Percentiles rank a stretch among this genome's conserved stretches.
Conservation (phyloP, 2,113 vertebrate genomes). For the Chionis minor region DNA sequence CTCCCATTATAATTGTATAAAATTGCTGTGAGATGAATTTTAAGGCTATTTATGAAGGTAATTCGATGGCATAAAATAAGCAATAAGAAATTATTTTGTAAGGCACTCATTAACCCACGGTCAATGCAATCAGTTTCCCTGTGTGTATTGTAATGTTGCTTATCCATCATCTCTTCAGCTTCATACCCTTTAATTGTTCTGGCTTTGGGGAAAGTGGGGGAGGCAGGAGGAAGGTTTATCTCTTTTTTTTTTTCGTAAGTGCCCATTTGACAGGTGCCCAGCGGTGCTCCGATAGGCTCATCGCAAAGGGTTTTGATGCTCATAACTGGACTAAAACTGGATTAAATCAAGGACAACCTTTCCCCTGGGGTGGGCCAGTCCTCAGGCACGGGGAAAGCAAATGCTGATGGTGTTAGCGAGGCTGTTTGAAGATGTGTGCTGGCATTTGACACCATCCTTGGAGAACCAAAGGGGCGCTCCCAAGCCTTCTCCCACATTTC, state of each 20-base stretch:
- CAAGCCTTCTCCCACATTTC: not conserved
- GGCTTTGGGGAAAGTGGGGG: not conserved
- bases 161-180: constrained; percentile 66
- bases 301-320: not conserved
- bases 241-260: not conserved
- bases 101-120: constrained; percentile 65
- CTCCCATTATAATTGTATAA: not conserved
- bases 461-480: not conserved
- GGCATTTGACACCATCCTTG: not conserved
- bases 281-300: not conserved
- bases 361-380: not conserved
- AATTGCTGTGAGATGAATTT: constrained; percentile 20
- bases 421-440: not conserved
- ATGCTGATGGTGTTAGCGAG: not conserved
- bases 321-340: not conserved
- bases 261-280: not conserved
- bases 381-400: constrained; percentile 8
- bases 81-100: constrained; percentile 58
- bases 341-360: not conserved
- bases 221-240: not conserved
- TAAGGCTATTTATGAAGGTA: constrained; percentile 54
- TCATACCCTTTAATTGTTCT: constrained; percentile 11
- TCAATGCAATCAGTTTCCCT: constrained; percentile 66
- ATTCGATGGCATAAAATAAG: constrained; percentile 44
- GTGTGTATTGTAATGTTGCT: constrained; percentile 44